A percentile compares a stretch with the other conserved stretches of the same genome.
These are phyloP conservation scores for Eremophila alpestris DNA, from an alignment of 2,797 vertebrate species.

Conservation along the genomic window DNA sequence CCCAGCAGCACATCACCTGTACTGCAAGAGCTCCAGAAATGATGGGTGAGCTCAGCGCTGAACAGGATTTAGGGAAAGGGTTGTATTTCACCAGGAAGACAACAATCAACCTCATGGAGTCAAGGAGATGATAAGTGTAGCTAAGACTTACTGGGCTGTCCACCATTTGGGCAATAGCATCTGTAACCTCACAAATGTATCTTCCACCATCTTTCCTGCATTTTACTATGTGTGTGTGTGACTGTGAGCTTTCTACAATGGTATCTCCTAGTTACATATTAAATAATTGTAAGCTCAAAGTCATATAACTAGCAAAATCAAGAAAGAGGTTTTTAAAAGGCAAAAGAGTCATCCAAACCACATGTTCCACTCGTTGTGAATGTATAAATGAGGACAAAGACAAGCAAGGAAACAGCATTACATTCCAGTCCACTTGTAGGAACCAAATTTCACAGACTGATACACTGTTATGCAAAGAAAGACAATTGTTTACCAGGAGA, in stretches of 20 bases:
- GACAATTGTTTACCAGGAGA: constrained; percentile 85
- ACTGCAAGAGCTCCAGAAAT: background rate
- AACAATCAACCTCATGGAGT: fast-evolving
- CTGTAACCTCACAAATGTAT: background rate
- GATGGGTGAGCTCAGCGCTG: background rate
- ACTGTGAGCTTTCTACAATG: background rate
- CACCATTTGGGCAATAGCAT: background rate
- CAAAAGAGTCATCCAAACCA: background rate
- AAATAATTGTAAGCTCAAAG: background rate
- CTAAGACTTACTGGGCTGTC: background rate
- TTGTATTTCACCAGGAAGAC: background rate
- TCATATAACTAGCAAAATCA: background rate
- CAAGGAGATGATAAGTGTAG: background rate
- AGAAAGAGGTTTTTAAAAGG: background rate
- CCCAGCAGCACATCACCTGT: background rate
- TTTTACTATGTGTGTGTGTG: background rate
- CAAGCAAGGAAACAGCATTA: background rate
- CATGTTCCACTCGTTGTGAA: fast-evolving
- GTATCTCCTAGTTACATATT: background rate
- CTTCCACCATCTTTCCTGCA: background rate
- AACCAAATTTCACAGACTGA: background rate
- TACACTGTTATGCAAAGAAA: background rate
- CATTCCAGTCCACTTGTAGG: background rate
- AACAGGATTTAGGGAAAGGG: background rate
- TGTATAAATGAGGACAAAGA: background rate